phyloP scores from a whole-genome alignment of 1,140 invertebrate species.

The Microplitis mediator region DNA sequence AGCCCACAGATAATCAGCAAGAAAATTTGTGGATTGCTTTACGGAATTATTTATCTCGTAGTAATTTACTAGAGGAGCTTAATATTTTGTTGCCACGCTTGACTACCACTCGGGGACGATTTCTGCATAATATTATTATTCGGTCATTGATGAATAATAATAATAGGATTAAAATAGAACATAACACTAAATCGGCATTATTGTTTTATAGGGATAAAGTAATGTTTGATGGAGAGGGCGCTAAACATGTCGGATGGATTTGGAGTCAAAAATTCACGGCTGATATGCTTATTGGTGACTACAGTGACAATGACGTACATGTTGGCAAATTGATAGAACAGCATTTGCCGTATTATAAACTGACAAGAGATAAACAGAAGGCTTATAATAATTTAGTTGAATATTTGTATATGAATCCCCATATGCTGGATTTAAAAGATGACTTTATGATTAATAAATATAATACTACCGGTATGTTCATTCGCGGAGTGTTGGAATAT shows the following conservation, averaged over 20 bases:
- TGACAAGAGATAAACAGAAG: constrained; percentile 31
- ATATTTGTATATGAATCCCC: constrained; percentile 28
- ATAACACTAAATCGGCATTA: constrained; percentile 3
- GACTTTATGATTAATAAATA: constrained; percentile 31
- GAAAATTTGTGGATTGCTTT: constrained; percentile 1
- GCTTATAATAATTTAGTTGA: constrained; percentile 36
- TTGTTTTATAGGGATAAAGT: constrained; percentile 31
- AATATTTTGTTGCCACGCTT: constrained; percentile 15
- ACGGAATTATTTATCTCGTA: constrained; percentile 19
- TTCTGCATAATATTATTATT: constrained; percentile 27
- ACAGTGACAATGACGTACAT: constrained; percentile 18
- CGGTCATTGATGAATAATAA: background rate
- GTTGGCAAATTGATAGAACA: constrained; percentile 38
- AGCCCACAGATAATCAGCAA: background rate
- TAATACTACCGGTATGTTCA: constrained; percentile 29
- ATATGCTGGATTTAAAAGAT: constrained; percentile 29
- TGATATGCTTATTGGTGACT: background rate
- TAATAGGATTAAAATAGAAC: background rate
- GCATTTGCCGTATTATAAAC: constrained; percentile 28
- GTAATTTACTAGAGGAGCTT: constrained; percentile 24
- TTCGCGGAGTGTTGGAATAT: constrained; percentile 21
- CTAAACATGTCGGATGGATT: constrained; percentile 27
- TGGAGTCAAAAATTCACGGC: constrained; percentile 20
- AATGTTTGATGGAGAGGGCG: background rate
- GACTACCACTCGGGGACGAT: constrained; percentile 18